Evolutionary conservation across 2,888 invertebrate genomes (phyloP), one percentile per base, ranked within the genome.

Genomic region (Taphrorychus bicolor): DNA sequence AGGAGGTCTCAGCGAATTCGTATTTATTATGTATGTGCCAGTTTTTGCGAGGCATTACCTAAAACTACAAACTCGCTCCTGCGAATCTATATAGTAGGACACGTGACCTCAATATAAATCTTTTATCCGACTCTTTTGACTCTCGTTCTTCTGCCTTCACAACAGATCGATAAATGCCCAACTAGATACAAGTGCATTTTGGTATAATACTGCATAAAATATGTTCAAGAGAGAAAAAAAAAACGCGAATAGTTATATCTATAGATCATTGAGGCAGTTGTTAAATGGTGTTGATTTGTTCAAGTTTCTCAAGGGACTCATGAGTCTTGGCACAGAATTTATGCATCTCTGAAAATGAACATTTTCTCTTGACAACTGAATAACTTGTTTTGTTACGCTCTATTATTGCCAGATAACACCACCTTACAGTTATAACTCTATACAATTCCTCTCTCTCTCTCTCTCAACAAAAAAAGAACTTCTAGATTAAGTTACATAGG

Each of bases 21-120:
- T 58, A 56, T 59, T 64, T 70, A 71, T 72, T 74, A 73, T 75
- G 59, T 71, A 70, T 76, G 78, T 79, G 78, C 79, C 77, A 79
- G 79, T 80, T 80, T 80, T 80, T 80, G 76, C 75, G 70, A 67
- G 63, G 66, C 78, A 78, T 79, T 78, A 78, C 79, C 79, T 79
- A 79, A 80, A 80, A 79, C 77, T 76, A 76, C 75, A 78, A 77
- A 78, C 78, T 77, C 70, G 79, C 77, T 79, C 72, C 73, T 73
- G 74, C 77, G 76, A 76, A 78, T 77, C 76, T 76, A 77, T n/a
- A n/a, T 75, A 76, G 74, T 73, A 73, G 76, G 74, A 72, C 77
- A 77, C 76, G 76, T 77, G 79, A 79, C 79, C 79, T 76, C 78
- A 79, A 79, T 79, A 77, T 76, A 75, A 77, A 78, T 75, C 76